These are phyloP conservation scores for Prochilodus magdalenae DNA, from an alignment of 2,113 vertebrate species.

Conservation along the genomic window DNA sequence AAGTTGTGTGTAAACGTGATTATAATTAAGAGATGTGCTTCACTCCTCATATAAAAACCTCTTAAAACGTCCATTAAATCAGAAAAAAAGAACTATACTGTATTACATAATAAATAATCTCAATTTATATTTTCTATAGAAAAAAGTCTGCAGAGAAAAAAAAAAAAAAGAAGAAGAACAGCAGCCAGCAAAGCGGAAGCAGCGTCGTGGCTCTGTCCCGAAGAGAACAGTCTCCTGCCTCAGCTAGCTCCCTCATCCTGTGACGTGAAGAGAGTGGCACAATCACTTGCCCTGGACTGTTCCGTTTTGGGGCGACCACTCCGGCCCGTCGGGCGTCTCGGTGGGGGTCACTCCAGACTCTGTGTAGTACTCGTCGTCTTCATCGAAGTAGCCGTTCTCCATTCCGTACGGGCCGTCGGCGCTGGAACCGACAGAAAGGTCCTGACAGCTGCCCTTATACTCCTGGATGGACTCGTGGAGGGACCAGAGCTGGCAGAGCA, in stretches of 20 bases:
- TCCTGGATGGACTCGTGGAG: conserved; percentile 98
- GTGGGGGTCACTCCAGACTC: conserved; percentile 77
- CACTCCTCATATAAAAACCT: conserved; percentile 47
- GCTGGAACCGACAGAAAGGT: conserved; percentile 83
- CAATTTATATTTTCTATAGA: conserved; percentile 67
- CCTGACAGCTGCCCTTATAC: conserved; percentile 96
- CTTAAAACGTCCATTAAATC: conserved; percentile 43
- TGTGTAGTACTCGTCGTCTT: conserved; percentile 91
- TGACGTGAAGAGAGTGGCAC: conserved; percentile 80
- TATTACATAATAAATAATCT: conserved; percentile 79
- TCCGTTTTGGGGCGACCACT: conserved; percentile 65
- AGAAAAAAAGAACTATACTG: conserved; percentile 59
- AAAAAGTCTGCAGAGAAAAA: conserved; percentile 59
- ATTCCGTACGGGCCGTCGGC: conserved; percentile 82
- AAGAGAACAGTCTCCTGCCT: neutral
- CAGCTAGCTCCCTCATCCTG: conserved; percentile 69
- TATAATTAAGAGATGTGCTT: conserved; percentile 45
- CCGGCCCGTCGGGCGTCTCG: conserved; percentile 61
- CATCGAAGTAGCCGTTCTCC: conserved; percentile 96
- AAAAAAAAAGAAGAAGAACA: conserved; percentile 44
- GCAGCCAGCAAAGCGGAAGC: conserved; percentile 51
- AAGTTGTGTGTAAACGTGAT: conserved; percentile 43
- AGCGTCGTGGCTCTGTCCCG: conserved; percentile 26
- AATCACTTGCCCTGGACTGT: conserved; percentile 79
- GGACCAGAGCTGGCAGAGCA: conserved; percentile 97